These are phyloP conservation scores for Ormyrus pomaceus DNA, from an alignment of 2,888 invertebrate species.

Conservation along the genomic window DNA sequence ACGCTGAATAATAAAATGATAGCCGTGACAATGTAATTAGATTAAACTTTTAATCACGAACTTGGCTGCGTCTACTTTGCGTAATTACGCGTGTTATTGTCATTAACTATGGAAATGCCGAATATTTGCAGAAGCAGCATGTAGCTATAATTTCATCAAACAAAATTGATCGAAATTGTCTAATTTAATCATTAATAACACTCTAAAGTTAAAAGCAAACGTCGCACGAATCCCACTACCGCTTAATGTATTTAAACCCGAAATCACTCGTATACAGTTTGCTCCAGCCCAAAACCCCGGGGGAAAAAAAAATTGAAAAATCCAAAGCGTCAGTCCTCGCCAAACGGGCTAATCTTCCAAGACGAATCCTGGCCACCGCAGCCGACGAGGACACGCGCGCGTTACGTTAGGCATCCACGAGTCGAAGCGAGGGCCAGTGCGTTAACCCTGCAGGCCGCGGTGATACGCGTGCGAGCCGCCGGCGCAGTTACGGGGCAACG, in stretches of 20 bases:
- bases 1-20: background rate
- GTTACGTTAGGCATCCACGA: background rate
- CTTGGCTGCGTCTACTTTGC: too few relatives aligned
- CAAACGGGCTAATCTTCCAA: conserved; percentile 29
- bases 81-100: too few relatives aligned
- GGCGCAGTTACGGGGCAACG: conserved; percentile 31
- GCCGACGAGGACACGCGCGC: background rate
- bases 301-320: background rate
- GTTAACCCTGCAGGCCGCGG: conserved; percentile 60
- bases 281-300: background rate
- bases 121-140: too few relatives aligned
- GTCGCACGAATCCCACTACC: too few relatives aligned
- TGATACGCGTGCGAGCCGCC: conserved; percentile 46
- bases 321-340: background rate
- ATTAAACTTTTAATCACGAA: too few relatives aligned
- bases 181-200: too few relatives aligned
- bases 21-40: too few relatives aligned
- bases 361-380: background rate
- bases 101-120: too few relatives aligned
- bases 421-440: conserved; percentile 60
- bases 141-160: too few relatives aligned
- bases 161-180: too few relatives aligned
- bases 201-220: too few relatives aligned
- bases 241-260: too few relatives aligned
- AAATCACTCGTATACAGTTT: background rate